Base-by-base conservation (phyloP, 1,140 invertebrate species). In the Hyles euphorbiae region DNA sequence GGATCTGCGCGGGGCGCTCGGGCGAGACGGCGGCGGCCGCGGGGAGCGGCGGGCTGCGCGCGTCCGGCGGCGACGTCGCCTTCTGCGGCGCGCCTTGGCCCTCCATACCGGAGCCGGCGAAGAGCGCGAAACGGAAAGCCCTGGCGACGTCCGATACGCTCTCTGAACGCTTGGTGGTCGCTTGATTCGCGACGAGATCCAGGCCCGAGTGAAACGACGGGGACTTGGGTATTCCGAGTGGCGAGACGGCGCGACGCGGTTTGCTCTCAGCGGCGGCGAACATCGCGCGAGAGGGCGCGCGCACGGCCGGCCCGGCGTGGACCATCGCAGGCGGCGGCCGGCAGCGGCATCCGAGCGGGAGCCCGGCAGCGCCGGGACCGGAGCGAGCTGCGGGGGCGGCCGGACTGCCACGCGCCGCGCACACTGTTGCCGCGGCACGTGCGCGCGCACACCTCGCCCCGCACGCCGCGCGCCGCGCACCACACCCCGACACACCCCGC, bases 151-250 rank as follows among this genome's bases (percentile, higher is more conserved):
- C 89, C 43, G 83, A 77, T 36, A 88, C 82, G 61, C 87, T 84
- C 67, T 88, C 87, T 6, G 90, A 81, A 33, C 89, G 81, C 76
- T 89, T 89, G 67, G 78, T 72, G 67, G 70, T 78, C 65, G 67
- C 63, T 70, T 91, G 90, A 67, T 89, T 91, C 47, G 94, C 94
- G 68, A 94, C 93, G 67, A 94, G 91, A 76, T 95, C 95, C 59
- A 95, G 88, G 36, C 94, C 94, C 81, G 94, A 94, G 77, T 96
- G 94, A 83, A 95, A 96, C 74, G 94, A 95, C 43, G 95, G 95
- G 66, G 94, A 95, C 83, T 96, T 96, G 53, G 94, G 95, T 74
- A 95, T 92, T 53, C 94, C 94, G 74, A 93, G 86, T 54, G 90
- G 89, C 68, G 90, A 90, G 70, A 89, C 84, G 68, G 77, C 81